Conservation (phyloP, 2,113 vertebrate genomes). For the Microtus oregoni region DNA sequence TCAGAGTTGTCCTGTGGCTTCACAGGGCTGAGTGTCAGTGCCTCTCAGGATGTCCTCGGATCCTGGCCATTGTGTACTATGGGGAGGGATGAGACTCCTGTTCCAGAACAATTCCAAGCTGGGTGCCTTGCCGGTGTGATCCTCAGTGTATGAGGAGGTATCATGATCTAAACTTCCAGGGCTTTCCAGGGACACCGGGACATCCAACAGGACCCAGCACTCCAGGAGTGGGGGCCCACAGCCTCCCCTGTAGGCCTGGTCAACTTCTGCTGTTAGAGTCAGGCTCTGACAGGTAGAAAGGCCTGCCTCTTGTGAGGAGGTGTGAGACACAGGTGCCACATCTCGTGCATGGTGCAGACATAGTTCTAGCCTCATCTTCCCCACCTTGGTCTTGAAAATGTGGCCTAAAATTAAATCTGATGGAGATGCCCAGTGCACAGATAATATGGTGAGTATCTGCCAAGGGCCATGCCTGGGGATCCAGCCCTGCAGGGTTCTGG, state of each 20-base stretch:
- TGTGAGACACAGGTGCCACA: accelerated
- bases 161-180: background rate
- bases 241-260: no score
- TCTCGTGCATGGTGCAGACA: background rate
- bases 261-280: background rate
- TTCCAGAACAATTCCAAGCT: background rate
- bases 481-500: background rate
- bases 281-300: background rate
- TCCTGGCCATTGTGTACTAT: accelerated
- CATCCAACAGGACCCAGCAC: accelerated
- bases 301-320: accelerated
- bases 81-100: background rate
- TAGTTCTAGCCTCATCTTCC: background rate
- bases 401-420: background rate
- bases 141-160: no score
- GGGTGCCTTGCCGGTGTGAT: background rate
- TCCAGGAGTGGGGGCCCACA: background rate
- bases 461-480: background rate
- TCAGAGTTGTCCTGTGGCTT: background rate
- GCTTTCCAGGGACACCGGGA: accelerated
- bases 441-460: accelerated
- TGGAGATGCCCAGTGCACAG: background rate
- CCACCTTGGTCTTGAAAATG: accelerated
- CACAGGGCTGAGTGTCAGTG: accelerated
- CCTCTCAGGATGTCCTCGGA: background rate